phyloP scores from a whole-genome alignment of 2,113 vertebrate species.

The Heterochromis multidens region DNA sequence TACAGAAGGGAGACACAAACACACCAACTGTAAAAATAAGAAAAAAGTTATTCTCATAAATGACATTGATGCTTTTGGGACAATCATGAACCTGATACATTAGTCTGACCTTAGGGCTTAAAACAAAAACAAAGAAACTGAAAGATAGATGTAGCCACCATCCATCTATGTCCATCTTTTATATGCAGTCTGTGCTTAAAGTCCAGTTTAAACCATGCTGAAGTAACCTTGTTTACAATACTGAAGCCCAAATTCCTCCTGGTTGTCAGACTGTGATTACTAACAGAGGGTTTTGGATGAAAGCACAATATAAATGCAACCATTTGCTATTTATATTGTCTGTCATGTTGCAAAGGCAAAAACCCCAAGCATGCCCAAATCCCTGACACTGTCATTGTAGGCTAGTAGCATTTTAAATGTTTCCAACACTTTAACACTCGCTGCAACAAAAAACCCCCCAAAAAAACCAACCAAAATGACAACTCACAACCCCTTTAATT shows the following conservation, averaged over 20 bases:
- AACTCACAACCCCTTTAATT: background rate
- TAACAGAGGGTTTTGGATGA: background rate
- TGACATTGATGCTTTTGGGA: background rate
- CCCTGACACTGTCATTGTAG: background rate
- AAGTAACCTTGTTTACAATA: background rate
- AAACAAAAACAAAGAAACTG: too few species aligned
- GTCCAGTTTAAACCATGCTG: background rate
- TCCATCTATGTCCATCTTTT: background rate
- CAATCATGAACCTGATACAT: background rate
- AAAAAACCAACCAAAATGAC: too few species aligned
- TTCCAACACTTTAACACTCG: background rate
- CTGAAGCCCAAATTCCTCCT: background rate
- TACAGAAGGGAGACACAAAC: background rate
- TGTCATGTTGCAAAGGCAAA: background rate
- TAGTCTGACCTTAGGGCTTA: too few species aligned
- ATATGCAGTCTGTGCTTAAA: background rate
- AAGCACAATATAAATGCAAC: background rate
- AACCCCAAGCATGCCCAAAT: background rate
- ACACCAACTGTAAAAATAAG: background rate
- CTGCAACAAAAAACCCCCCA: background rate
- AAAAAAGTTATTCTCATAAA: background rate
- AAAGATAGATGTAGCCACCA: too few species aligned
- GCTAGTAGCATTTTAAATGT: background rate
- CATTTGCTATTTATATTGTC: background rate
- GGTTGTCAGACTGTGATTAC: background rate